These are phyloP conservation scores for Chorisops tibialis DNA, from an alignment of 2,888 invertebrate genomes.

Conservation along the genomic window DNA sequence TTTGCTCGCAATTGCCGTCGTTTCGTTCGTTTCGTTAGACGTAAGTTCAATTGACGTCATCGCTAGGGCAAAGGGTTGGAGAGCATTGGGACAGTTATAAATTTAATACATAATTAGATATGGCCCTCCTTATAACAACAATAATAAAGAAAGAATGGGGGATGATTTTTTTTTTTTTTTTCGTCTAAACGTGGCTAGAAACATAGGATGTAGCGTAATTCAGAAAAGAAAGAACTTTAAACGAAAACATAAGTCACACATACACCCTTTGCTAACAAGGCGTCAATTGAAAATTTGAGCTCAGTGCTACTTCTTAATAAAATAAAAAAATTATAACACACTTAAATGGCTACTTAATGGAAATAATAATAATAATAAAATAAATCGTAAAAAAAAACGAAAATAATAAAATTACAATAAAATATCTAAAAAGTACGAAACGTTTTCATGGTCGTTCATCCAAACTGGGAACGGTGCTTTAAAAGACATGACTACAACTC, in stretches of 20 bases:
- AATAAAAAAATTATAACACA: constrained; percentile 16
- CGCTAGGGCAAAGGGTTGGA: constrained; percentile 47
- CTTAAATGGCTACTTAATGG: constrained; percentile 19
- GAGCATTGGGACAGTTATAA: background rate
- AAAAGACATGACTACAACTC: background rate
- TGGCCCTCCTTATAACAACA: too few species aligned
- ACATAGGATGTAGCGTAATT: background rate
- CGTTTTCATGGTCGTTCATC: background rate
- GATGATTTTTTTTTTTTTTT: background rate
- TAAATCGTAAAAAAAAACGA: background rate
- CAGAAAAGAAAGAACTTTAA: background rate
- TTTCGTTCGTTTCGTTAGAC: too few species aligned
- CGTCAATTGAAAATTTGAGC: constrained; percentile 30
- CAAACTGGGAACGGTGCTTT: background rate
- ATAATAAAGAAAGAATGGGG: background rate
- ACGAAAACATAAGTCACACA: background rate
- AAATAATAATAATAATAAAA: background rate
- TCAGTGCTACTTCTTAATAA: background rate
- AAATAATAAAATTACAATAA: background rate
- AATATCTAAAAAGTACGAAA: background rate
- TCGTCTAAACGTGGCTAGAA: background rate
- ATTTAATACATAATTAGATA: background rate
- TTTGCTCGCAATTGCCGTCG: too few species aligned
- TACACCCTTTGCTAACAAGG: constrained; percentile 50
- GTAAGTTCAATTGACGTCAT: constrained; percentile 46